Conservation (phyloP, 2,888 invertebrate genomes). For the Pristionchus entomophagus region DNA sequence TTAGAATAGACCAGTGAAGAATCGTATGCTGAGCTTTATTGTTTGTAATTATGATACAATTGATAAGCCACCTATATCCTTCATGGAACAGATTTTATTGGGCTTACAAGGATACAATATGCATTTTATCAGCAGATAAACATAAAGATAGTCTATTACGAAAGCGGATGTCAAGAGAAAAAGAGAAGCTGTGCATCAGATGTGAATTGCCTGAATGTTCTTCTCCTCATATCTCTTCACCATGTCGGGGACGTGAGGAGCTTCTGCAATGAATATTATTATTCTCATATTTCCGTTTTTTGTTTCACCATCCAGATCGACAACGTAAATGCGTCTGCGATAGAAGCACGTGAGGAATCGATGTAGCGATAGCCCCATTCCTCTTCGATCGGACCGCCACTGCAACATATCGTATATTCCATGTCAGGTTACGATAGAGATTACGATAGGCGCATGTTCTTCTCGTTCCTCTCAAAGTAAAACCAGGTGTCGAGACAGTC, state of each 20-base stretch:
- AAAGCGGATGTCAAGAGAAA: too few relatives aligned
- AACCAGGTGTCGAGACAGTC: slow-evolving; percentile 9
- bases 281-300: neutral
- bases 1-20: too few relatives aligned
- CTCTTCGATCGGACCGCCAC: neutral
- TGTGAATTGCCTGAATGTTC: neutral
- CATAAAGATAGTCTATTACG: too few relatives aligned
- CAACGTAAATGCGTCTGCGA: neutral
- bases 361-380: neutral
- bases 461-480: slow-evolving; percentile 3
- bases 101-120: too few relatives aligned
- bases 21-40: too few relatives aligned
- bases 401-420: neutral
- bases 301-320: neutral
- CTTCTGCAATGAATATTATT: neutral
- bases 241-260: slow-evolving; percentile 4
- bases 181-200: too few relatives aligned
- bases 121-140: neutral
- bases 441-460: neutral
- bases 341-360: neutral
- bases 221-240: slow-evolving; percentile 19
- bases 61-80: too few relatives aligned
- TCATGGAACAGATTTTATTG: too few relatives aligned
- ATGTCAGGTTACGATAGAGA: neutral
- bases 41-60: too few relatives aligned